Percentiles rank a stretch among this genome's conserved stretches.
These are phyloP conservation scores for Digitonthophagus gazella DNA, from an alignment of 2,888 invertebrate genomes.

Conservation along the genomic window DNA sequence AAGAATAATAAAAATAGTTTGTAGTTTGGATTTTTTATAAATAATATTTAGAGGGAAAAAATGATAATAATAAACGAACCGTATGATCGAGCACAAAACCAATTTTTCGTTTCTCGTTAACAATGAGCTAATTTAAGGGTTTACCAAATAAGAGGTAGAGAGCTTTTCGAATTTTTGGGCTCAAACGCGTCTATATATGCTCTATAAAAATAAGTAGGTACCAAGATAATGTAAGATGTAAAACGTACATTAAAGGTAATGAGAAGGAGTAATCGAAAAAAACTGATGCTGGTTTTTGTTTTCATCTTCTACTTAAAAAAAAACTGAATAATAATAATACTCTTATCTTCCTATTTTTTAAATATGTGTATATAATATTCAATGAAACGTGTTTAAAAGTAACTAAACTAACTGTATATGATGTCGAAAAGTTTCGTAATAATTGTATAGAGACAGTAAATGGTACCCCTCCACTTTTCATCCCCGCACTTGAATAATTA, in stretches of 20 bases:
- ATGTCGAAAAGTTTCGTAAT: background rate
- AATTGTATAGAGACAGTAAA: too few relatives aligned
- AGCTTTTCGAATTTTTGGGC: background rate
- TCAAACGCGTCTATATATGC: background rate
- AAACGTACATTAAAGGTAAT: background rate
- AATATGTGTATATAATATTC: background rate
- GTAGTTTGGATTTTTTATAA: conserved; percentile 16
- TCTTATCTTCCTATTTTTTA: background rate
- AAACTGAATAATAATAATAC: background rate
- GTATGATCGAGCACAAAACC: background rate
- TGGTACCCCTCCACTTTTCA: too few relatives aligned
- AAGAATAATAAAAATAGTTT: conserved; percentile 10
- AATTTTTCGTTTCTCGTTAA: background rate
- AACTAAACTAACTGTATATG: background rate
- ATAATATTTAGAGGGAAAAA: too few relatives aligned
- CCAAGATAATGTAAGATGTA: background rate
- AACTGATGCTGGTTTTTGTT: background rate
- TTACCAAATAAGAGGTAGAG: background rate
- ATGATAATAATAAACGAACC: background rate
- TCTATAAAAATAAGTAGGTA: background rate
- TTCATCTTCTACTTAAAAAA: background rate
- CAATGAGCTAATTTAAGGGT: background rate
- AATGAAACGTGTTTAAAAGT: background rate
- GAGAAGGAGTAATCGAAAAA: background rate
- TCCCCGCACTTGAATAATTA: too few relatives aligned